Conservation (phyloP, 2,113 vertebrate species). For the Hippocampus guttulatus region DNA sequence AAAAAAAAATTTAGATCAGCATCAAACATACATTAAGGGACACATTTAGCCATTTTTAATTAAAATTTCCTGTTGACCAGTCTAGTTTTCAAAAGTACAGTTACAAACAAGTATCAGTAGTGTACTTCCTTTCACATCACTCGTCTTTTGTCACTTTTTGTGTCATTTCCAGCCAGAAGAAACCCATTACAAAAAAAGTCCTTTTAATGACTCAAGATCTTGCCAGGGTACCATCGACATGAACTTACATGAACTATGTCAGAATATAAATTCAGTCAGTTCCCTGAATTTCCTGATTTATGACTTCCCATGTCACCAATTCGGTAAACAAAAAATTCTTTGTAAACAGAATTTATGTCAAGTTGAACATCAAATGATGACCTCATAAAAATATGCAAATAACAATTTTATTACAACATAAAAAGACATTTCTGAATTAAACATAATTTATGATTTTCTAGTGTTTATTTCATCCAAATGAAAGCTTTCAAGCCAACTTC, state of each 20-base stretch:
- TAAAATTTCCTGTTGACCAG: too few species aligned
- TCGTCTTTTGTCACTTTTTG: too few species aligned
- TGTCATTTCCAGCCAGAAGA: too few species aligned
- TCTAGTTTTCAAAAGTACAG: too few species aligned
- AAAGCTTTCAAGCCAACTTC: neutral
- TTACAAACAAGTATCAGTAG: too few species aligned
- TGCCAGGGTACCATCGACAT: neutral
- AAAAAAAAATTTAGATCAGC: too few species aligned
- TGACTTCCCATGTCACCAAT: neutral
- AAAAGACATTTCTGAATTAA: neutral
- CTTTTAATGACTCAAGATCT: too few species aligned
- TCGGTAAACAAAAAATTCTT: neutral
- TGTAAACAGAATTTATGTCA: conserved; percentile 1
- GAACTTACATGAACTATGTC: neutral
- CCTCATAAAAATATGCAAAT: neutral
- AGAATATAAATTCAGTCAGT: neutral
- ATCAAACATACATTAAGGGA: too few species aligned
- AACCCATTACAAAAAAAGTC: too few species aligned
- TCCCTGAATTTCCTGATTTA: neutral
- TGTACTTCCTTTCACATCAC: too few species aligned
- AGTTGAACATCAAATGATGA: neutral
- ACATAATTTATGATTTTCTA: neutral
- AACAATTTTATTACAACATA: neutral
- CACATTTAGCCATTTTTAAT: too few species aligned
- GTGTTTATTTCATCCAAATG: neutral